Percentiles rank a stretch among this genome's conserved stretches.
phyloP scores from a whole-genome alignment of 1,140 invertebrate genomes.

The Plectrocnemia conspersa region DNA sequence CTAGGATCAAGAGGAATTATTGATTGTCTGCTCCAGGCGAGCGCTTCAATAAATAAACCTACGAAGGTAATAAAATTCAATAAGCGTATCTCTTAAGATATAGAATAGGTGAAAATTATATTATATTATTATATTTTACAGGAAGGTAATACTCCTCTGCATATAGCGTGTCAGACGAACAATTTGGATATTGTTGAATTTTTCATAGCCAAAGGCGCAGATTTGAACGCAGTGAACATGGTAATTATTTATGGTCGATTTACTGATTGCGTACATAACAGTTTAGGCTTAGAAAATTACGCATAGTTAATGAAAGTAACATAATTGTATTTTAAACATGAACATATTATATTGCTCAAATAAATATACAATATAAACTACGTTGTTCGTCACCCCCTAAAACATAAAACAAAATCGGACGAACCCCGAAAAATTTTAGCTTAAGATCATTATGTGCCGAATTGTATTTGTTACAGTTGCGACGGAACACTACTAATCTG shows the following conservation, averaged over 20 bases:
- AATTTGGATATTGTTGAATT: conserved; percentile 65
- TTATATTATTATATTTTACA: conserved; percentile 10
- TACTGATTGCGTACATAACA: too few species aligned
- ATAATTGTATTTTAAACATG: too few species aligned
- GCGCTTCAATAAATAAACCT: conserved; percentile 63
- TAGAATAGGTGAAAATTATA: neutral
- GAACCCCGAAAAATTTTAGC: too few species aligned
- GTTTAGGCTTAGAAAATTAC: too few species aligned
- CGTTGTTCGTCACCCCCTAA: too few species aligned
- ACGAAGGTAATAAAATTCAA: conserved; percentile 57
- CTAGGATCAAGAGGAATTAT: conserved; percentile 69
- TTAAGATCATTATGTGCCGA: too few species aligned
- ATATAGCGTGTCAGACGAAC: conserved; percentile 65
- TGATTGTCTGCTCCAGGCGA: conserved; percentile 62
- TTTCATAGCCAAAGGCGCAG: conserved; percentile 64
- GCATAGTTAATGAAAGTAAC: too few species aligned
- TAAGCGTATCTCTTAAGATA: neutral
- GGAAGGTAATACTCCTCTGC: conserved; percentile 27
- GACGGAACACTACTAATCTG: too few species aligned
- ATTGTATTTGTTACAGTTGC: too few species aligned
- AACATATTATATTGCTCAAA: too few species aligned
- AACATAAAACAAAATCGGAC: too few species aligned
- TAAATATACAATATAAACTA: too few species aligned
- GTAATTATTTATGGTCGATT: conserved; percentile 57
- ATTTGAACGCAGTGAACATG: conserved; percentile 67